Base-by-base conservation (phyloP, 2,888 invertebrate species). In the Meta bourneti region DNA sequence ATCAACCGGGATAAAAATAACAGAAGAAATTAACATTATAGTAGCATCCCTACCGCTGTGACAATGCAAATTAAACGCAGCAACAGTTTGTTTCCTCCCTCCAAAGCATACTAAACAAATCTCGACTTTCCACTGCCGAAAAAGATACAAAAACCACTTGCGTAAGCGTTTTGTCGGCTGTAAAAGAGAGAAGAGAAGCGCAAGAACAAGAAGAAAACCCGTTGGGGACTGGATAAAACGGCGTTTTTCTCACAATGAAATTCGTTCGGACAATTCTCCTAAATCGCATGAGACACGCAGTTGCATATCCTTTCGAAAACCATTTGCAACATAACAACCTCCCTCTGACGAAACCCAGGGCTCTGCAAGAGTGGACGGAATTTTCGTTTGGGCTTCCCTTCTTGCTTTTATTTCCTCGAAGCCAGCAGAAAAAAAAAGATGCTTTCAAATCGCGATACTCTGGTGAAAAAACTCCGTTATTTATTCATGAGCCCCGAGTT, bases 231-330 rank as follows among this genome's bases (percentile, higher is more conserved):
- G 61, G 34, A 20, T 79, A 52, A 79, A 61, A 79, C 79, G 9
- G n/a, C 79, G 54, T 79, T 79, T 79, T 54, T 54, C 20, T 79
- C 20, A 79, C 19, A 79, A 52, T 79, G 20, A 16, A 79, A 79
- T 79, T 54, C 54, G 54, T 19, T 61, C 13, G 19, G 19, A 34
- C 79, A 79, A 54, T 54, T 11, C 54, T 51, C 54, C 19, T 1
- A 13, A 79, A 54, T 79, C 61, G 54, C 19, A 79, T 54, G 54
- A 61, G 61, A 61, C 13, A 54, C 79, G 54, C 54, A 54, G 54
- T 79, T 79, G 54, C 79, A 79, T 54, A 79, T 79, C 79, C 79
- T 13, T 79, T 19, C 48, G 20, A 54, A 77, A 79, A 54, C 61
- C 79, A 79, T 79, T 79, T 79, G 79, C 79, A 61, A 61, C 54